Percentiles rank a stretch among this genome's conserved stretches.
phyloP scores from a whole-genome alignment of 2,888 invertebrate species.

The Nomada fabriciana region DNA sequence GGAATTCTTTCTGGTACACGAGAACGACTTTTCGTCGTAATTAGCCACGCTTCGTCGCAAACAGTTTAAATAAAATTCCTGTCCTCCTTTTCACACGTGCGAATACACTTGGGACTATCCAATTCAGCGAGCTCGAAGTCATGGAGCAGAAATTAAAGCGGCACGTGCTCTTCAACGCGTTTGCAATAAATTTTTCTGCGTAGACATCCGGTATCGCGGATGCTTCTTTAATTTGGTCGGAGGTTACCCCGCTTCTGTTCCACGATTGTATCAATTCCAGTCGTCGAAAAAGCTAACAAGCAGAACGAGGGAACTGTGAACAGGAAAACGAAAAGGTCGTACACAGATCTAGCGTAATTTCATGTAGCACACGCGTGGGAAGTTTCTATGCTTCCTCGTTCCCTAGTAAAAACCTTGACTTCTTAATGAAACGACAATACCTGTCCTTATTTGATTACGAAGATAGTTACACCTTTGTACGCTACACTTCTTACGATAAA shows the following conservation, averaged over 20 bases:
- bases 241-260: not conserved
- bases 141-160: constrained; percentile 26
- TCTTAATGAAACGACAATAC: constrained; percentile 9
- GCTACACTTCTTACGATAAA: too few species aligned
- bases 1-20: not conserved
- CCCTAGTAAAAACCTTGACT: not conserved
- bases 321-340: constrained; percentile 11
- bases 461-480: too few species aligned
- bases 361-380: constrained; percentile 30
- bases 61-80: constrained; percentile 48
- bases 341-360: constrained; percentile 40
- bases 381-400: constrained; percentile 15
- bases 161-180: constrained; percentile 3
- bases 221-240: not conserved
- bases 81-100: constrained; percentile 39
- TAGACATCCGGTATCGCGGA: not conserved
- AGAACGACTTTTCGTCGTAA: not conserved
- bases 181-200: constrained; percentile 3
- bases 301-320: not conserved
- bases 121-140: constrained; percentile 47
- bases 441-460: not conserved
- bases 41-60: constrained; percentile 17
- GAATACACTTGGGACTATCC: constrained; percentile 48
- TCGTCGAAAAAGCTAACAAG: not conserved
- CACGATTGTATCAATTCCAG: not conserved